Evolutionary conservation across 2,113 vertebrate species (phyloP), one percentile per base, ranked within the genome.

Genomic region (Corvus cornix): DNA sequence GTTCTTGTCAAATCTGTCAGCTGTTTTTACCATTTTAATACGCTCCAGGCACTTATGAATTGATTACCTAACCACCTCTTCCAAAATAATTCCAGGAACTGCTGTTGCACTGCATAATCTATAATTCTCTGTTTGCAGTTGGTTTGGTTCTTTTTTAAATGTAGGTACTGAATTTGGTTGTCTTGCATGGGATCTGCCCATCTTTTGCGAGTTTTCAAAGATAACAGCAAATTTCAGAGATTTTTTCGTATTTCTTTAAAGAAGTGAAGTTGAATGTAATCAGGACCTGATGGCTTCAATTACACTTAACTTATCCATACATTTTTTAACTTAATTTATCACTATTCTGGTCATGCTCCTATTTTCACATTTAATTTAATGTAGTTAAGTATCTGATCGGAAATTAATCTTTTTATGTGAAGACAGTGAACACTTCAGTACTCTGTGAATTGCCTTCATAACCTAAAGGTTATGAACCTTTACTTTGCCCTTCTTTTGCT

Each of bases 351-450:
- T 56, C 79, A 52, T 56, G 72, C 10, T 92, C 19, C 15, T 75
- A 64, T 68, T 92, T 92, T 78, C 35, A 72, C 44, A 84, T 92
- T 81, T 59, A 51, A 90, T 88, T 59, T 66, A 81, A 64, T 74
- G 39, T 21, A 22, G 56, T 75, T 84, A 91, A 89, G 49, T 60
- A 67, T 59, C 44, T 60, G 73, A 91, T 60, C 1, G 1, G 68
- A 95, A 92, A 94, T 94, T 67, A 81, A 90, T 75, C 48, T 81
- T 87, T 80, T 56, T 46, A 11, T 60, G n/a, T 75, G 56, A 78
- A 82, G 55, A 59, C 16, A 63, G 11, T 33, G 80, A 95, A 92
- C 16, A 35, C 44, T 78, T 62, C 30, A 59, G 68, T 52, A 28
- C 16, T 26, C 43, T 52, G 6, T 66, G 39, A 48, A 31, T 24